phyloP scores from a whole-genome alignment of 2,888 invertebrate genomes.

The Standfussiana lucernea region DNA sequence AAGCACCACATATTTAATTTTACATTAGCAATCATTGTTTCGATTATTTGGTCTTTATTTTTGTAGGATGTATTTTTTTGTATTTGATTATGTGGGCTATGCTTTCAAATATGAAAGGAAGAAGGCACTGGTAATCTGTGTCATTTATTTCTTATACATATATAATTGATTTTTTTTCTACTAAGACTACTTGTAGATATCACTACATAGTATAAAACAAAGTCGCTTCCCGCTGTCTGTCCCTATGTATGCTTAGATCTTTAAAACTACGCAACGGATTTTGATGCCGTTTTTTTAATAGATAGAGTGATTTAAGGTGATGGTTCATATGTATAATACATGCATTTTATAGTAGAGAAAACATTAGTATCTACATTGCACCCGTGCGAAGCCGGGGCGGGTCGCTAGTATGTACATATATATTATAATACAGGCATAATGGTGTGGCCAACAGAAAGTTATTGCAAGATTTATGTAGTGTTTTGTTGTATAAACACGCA shows the following conservation, averaged over 20 bases:
- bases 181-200: no score
- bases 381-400: no score
- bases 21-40: neutral
- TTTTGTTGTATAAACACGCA: neutral
- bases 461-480: neutral
- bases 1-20: neutral
- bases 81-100: neutral
- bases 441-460: neutral
- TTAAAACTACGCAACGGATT: no score
- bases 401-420: no score
- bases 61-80: neutral
- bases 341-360: no score
- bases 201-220: no score
- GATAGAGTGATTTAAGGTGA: no score
- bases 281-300: no score
- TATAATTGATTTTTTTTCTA: neutral
- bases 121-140: neutral
- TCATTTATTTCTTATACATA: neutral
- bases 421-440: neutral
- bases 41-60: neutral
- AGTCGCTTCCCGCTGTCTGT: no score
- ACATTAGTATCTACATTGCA: no score
- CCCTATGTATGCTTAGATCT: no score
- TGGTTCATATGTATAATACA: no score
- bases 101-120: neutral